Evolutionary conservation across 2,888 invertebrate genomes (phyloP).

Genomic region (Sericinus montela): DNA sequence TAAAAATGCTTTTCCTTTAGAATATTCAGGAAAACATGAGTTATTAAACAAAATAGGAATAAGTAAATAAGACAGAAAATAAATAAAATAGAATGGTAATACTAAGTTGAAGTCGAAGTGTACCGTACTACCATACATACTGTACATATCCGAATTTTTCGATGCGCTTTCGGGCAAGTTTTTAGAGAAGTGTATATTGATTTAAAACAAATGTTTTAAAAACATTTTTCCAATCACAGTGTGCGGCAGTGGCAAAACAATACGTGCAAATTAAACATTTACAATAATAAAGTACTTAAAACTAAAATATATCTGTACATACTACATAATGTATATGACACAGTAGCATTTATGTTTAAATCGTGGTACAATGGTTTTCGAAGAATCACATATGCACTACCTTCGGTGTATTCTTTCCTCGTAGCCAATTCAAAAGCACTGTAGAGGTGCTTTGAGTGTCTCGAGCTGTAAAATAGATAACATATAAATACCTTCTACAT

Average conservation of each 20-base stretch:
- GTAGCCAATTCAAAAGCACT: constrained; percentile 88
- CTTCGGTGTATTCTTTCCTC: constrained; percentile 87
- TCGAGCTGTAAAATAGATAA: constrained; percentile 80
- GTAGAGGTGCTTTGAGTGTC: constrained; percentile 89
- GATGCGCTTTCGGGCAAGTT: constrained; percentile 12
- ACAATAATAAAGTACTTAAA: not conserved
- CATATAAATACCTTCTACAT: constrained; percentile 2
- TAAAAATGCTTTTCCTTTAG: too few relatives aligned
- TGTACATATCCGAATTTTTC: not conserved
- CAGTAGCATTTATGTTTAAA: not conserved
- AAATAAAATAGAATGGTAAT: too few relatives aligned
- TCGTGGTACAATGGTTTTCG: not conserved
- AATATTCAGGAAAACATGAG: too few relatives aligned
- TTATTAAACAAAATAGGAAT: too few relatives aligned
- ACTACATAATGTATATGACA: not conserved
- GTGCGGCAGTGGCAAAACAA: constrained; percentile 10
- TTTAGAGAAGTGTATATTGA: not conserved
- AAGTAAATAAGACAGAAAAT: too few relatives aligned
- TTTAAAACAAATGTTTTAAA: constrained; percentile 8
- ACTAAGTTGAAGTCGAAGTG: too few relatives aligned
- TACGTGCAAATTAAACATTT: not conserved
- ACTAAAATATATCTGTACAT: not conserved
- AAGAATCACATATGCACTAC: constrained; percentile 71
- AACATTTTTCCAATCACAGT: not conserved
- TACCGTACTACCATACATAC: too few relatives aligned